These are phyloP conservation scores for Sinosuthora webbiana DNA, from an alignment of 2,113 vertebrate genomes.

Conservation along the genomic window DNA sequence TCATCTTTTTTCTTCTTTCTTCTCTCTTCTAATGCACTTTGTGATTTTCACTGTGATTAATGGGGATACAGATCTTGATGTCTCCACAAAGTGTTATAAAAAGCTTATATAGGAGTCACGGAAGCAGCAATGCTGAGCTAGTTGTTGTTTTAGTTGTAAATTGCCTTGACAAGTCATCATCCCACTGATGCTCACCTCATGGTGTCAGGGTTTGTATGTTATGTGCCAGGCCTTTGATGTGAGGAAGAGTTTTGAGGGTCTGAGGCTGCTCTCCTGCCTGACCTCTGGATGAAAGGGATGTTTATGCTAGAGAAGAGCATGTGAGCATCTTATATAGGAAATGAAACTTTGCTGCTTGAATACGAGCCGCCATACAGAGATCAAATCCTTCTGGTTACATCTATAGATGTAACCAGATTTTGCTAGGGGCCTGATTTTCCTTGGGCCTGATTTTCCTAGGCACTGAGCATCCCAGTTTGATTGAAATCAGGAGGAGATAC, in stretches of 20 bases:
- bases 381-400: background rate
- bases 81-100: background rate
- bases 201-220: background rate
- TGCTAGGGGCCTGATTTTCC: too few relatives aligned
- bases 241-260: background rate
- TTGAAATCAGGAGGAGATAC: constrained; percentile 21
- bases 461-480: background rate
- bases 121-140: background rate
- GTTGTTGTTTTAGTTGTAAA: background rate
- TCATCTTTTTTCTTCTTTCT: background rate
- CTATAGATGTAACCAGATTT: too few relatives aligned
- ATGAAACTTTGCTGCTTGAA: background rate
- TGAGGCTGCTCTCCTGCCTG: background rate
- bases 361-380: background rate
- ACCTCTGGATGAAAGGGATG: background rate
- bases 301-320: background rate
- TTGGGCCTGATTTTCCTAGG: background rate
- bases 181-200: fast-evolving
- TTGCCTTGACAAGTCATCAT: background rate
- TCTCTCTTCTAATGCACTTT: background rate
- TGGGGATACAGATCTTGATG: background rate
- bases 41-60: background rate
- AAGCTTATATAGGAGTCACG: background rate
- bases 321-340: background rate
- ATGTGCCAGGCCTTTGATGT: background rate